phyloP scores from a whole-genome alignment of 2,113 vertebrate species.

The Lathamus discolor region DNA sequence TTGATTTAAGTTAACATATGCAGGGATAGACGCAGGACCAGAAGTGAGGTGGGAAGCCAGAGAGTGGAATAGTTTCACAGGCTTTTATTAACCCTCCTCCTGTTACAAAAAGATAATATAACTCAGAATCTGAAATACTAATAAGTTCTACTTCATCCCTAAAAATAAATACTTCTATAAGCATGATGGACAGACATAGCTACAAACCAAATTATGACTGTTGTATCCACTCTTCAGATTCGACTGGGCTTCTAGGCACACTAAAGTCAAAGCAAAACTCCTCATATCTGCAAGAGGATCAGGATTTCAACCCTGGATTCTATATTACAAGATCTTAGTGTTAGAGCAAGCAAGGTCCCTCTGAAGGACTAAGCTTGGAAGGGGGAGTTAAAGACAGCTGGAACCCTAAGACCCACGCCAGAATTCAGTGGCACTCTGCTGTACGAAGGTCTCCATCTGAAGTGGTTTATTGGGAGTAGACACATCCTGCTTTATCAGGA shows the following conservation, averaged over 20 bases:
- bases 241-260: neutral
- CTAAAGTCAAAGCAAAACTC: neutral
- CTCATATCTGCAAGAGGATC: neutral
- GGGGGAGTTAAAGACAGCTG: neutral
- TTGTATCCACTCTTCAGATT: neutral
- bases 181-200: neutral
- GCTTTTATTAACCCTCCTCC: neutral
- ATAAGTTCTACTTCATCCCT: neutral
- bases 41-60: neutral
- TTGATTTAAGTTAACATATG: neutral
- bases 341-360: neutral
- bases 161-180: neutral
- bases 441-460: neutral
- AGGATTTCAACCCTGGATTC: neutral
- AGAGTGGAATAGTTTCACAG: neutral
- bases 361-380: neutral
- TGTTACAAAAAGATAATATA: neutral
- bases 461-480: neutral
- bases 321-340: neutral
- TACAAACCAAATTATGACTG: neutral
- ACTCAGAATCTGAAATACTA: neutral
- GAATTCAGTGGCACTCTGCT: neutral
- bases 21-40: neutral
- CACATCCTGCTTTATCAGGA: neutral
- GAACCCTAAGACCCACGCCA: neutral